Evolutionary conservation across 2,888 invertebrate species (phyloP).

Genomic region (Ichneumon xanthorius): DNA sequence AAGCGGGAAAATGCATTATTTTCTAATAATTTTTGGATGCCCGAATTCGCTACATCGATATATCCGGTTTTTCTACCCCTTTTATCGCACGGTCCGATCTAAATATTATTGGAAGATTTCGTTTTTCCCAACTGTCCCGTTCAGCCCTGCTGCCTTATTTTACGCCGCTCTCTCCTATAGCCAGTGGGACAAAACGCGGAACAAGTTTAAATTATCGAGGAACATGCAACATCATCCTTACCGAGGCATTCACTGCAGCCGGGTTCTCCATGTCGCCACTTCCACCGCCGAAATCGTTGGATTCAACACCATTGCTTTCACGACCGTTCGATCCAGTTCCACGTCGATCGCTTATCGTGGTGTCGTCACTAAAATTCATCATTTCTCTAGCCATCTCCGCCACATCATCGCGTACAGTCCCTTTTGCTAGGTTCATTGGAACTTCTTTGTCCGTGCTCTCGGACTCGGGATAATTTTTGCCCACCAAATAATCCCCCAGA

Average conservation of each 20-base stretch:
- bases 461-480: not conserved
- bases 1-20: not conserved
- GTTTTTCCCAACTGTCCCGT: not conserved
- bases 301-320: not conserved
- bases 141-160: not conserved
- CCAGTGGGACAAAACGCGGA: no score
- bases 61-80: not conserved
- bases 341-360: not conserved
- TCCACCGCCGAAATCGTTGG: not conserved
- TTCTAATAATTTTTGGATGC: not conserved
- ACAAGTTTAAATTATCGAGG: no score
- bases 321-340: no score
- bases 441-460: not conserved
- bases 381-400: not conserved
- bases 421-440: not conserved
- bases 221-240: not conserved
- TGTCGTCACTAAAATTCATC: not conserved
- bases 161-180: not conserved
- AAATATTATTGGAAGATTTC: no score
- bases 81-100: not conserved
- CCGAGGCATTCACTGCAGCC: not conserved
- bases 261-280: not conserved
- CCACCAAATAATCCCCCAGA: not conserved
- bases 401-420: not conserved
- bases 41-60: not conserved